Percentiles rank a stretch among this genome's conserved stretches.
Evolutionary conservation across 2,888 invertebrate species (phyloP).

Genomic region (Eristalinus sepulchralis): DNA sequence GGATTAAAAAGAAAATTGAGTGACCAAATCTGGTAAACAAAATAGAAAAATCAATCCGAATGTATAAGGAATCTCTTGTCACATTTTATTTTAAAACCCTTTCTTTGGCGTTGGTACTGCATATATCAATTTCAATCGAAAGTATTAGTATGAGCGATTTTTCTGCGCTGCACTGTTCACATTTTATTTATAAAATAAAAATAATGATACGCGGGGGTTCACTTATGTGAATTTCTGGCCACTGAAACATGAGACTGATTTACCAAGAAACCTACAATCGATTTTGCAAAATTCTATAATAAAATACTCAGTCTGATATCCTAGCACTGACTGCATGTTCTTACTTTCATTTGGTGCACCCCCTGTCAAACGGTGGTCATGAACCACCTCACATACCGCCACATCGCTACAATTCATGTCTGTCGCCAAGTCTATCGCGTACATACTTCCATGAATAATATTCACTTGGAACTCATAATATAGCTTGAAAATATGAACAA

Average conservation of each 20-base stretch:
- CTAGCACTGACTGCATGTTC: conserved; percentile 18
- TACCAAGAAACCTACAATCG: conserved; percentile 48
- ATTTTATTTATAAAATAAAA: too few relatives aligned
- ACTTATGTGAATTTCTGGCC: background rate
- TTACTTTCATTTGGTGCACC: conserved; percentile 29
- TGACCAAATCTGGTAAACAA: too few relatives aligned
- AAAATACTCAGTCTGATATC: conserved; percentile 12
- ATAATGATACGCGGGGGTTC: background rate
- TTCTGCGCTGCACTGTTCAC: background rate
- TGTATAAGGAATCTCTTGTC: background rate
- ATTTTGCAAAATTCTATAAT: conserved; percentile 44
- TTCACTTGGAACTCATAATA: conserved; percentile 53
- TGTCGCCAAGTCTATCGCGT: background rate
- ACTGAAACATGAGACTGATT: conserved; percentile 31
- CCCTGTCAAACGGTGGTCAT: conserved; percentile 29
- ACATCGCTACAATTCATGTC: background rate
- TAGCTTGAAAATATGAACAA: conserved; percentile 60
- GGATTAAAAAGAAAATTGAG: too few relatives aligned
- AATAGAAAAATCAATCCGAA: too few relatives aligned
- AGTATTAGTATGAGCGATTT: background rate
- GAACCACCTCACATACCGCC: conserved; percentile 8
- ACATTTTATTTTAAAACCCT: background rate
- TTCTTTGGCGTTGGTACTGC: background rate
- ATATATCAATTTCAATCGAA: background rate
- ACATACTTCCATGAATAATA: conserved; percentile 16